Evolutionary conservation across 1,140 invertebrate species (phyloP).

Genomic region (Araneus ventricosus): DNA sequence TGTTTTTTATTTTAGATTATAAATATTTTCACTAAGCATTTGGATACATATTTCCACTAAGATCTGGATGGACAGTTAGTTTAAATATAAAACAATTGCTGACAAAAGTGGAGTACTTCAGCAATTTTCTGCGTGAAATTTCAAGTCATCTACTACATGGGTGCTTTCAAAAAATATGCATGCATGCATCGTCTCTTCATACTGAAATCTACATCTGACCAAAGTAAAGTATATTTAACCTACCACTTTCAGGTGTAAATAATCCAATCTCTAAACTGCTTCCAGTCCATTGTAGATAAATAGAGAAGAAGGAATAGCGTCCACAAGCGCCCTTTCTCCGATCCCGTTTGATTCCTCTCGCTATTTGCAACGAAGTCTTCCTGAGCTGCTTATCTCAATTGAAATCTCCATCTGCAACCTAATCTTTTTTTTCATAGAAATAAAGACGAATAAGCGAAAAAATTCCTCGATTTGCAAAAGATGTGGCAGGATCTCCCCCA

Average conservation of each 20-base stretch:
- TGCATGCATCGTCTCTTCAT: no score
- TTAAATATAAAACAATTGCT: no score
- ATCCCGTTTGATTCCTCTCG: not conserved
- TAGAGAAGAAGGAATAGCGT: not conserved
- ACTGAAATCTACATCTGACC: not conserved
- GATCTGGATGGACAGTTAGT: no score
- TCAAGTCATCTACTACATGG: no score
- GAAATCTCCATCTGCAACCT: constrained; percentile 15
- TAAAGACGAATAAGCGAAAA: constrained; percentile 11
- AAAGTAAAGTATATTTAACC: not conserved
- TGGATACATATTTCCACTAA: no score
- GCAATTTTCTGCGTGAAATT: no score
- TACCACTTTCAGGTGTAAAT: not conserved
- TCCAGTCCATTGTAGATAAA: not conserved
- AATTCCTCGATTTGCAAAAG: not conserved
- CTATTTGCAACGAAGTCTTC: not conserved
- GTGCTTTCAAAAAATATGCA: no score
- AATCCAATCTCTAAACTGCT: not conserved
- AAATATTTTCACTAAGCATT: no score
- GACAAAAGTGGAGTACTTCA: no score
- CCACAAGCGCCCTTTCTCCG: not conserved
- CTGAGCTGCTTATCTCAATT: constrained; percentile 42
- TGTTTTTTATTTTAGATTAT: no score
- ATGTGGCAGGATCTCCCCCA: not conserved
- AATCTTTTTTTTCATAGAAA: not conserved